Evolutionary conservation across 2,797 vertebrate genomes (phyloP).

Genomic region (Macroramphosus scolopax): DNA sequence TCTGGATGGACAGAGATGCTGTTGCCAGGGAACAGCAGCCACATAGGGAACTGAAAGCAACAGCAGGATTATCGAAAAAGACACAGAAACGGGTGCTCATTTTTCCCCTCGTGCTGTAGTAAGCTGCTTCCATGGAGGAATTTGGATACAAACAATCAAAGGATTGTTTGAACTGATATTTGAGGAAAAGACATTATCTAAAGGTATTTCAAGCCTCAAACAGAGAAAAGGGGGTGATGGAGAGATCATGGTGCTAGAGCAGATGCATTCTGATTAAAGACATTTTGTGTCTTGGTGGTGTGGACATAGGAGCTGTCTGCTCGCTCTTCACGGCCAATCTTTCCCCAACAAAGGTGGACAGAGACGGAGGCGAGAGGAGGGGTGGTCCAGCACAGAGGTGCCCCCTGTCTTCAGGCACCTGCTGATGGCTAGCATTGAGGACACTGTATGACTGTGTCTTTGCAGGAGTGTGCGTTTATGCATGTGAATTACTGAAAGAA

Average conservation of each 20-base stretch:
- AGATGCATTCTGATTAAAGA: constrained; percentile 64
- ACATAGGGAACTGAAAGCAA: constrained; percentile 52
- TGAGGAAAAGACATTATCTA: constrained; percentile 9
- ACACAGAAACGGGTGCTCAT: constrained; percentile 23
- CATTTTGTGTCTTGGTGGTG: constrained; percentile 52
- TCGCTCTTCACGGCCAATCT: constrained; percentile 57
- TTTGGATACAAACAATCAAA: constrained; percentile 18
- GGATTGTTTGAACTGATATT: constrained; percentile 21
- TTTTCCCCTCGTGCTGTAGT: constrained; percentile 20
- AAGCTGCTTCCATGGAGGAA: constrained; percentile 10
- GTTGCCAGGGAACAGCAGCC: constrained; percentile 75
- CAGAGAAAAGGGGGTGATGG: constrained; percentile 6
- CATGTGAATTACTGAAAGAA: constrained; percentile 49
- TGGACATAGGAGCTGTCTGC: constrained; percentile 43
- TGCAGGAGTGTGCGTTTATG: constrained; percentile 35
- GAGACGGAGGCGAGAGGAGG: constrained; percentile 41
- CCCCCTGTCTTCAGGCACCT: constrained; percentile 75
- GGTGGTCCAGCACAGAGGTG: constrained; percentile 65
- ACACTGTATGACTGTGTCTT: constrained; percentile 64
- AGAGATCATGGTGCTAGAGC: constrained; percentile 49
- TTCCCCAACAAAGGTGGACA: constrained; percentile 65
- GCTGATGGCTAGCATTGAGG: constrained; percentile 68
- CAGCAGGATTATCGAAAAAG: constrained; percentile 47
- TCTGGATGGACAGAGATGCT: constrained; percentile 63
- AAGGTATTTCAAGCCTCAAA: constrained; percentile 21